phyloP scores from a whole-genome alignment of 2,797 vertebrate genomes.

The Falco concolor region DNA sequence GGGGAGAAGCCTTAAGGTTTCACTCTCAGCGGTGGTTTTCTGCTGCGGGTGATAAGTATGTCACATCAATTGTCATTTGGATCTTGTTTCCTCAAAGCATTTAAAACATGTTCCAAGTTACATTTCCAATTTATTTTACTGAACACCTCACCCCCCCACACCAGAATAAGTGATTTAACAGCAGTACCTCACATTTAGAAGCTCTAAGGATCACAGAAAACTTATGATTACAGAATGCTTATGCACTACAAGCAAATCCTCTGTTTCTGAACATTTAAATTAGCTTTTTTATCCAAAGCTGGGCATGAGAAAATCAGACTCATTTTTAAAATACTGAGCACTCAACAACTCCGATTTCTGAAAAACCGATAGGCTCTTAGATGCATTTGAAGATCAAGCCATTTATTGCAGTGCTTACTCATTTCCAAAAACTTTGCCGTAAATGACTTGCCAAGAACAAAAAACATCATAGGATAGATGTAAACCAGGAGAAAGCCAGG shows the following conservation, averaged over 20 bases:
- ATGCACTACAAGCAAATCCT: neutral
- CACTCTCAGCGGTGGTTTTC: neutral
- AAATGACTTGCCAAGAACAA: neutral
- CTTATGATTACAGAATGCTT: neutral
- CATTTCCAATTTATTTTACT: neutral
- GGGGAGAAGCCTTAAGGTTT: neutral
- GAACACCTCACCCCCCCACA: neutral
- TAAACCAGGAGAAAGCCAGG: neutral
- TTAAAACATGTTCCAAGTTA: neutral
- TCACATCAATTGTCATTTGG: neutral
- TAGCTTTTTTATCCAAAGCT: neutral
- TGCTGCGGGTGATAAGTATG: neutral
- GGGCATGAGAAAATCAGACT: neutral
- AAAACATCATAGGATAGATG: neutral
- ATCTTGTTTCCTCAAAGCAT: neutral
- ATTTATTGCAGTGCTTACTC: neutral
- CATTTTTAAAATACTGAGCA: neutral
- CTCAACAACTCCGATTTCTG: neutral
- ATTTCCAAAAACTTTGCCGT: neutral
- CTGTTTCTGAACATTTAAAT: slow-evolving; percentile 7
- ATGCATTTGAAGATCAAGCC: neutral
- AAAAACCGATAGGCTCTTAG: neutral
- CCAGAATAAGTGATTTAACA: neutral
- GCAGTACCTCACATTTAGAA: neutral
- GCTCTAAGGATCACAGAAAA: neutral